A percentile compares a stretch with the other conserved stretches of the same genome.
These are phyloP conservation scores for Chromoteleia sp. DNA, from an alignment of 2,888 invertebrate genomes.

Conservation along the genomic window DNA sequence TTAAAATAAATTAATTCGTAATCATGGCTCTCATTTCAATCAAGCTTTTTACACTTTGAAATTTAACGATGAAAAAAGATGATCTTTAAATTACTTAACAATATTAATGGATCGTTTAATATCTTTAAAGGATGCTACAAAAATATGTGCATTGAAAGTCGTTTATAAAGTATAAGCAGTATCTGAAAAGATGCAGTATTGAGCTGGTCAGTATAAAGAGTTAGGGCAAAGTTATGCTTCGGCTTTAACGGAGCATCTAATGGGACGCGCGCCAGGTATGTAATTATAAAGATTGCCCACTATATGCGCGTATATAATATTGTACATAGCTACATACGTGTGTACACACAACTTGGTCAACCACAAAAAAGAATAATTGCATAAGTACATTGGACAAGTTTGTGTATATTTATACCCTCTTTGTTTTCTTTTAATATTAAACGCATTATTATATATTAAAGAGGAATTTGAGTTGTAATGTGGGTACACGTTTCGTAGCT, in stretches of 20 bases:
- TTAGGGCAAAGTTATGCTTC: slow-evolving; percentile 67
- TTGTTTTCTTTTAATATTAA: slow-evolving; percentile 61
- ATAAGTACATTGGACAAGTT: slow-evolving; percentile 60
- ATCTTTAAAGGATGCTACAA: slow-evolving; percentile 21
- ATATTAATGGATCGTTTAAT: slow-evolving; percentile 16
- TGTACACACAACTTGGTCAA: slow-evolving; percentile 61
- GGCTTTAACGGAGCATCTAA: slow-evolving; percentile 76
- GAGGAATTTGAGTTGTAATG: slow-evolving; percentile 44
- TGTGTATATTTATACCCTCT: slow-evolving; percentile 61
- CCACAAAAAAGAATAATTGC: slow-evolving; percentile 60
- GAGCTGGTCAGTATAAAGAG: slow-evolving; percentile 71
- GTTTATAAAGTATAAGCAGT: slow-evolving; percentile 54
- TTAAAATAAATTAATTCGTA: no score
- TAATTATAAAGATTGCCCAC: slow-evolving; percentile 83
- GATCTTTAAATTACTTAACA: slow-evolving; percentile 5
- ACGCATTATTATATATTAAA: slow-evolving; percentile 63
- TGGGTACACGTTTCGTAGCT: slow-evolving; percentile 11
- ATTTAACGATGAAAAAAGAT: not conserved
- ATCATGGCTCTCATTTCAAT: no score
- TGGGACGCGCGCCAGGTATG: slow-evolving; percentile 81
- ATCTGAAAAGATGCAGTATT: slow-evolving; percentile 63
- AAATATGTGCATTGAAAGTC: slow-evolving; percentile 37
- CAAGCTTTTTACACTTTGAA: no score
- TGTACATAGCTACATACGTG: slow-evolving; percentile 54
- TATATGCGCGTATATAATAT: slow-evolving; percentile 62